phyloP scores from a whole-genome alignment of 2,797 vertebrate species.

The Enteromius argenteus region DNA sequence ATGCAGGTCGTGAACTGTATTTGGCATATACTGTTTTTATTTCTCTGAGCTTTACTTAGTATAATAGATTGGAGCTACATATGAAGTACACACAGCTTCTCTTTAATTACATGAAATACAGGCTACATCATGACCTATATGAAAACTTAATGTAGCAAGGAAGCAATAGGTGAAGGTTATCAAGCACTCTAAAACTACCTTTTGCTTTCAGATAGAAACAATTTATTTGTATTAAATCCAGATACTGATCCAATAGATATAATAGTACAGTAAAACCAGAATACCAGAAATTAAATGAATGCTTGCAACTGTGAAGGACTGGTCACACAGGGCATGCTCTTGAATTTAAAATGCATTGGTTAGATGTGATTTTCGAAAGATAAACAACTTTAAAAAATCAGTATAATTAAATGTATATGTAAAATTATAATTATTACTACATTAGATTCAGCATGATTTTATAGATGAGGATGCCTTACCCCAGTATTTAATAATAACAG shows the following conservation, averaged over 20 bases:
- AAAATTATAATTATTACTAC: not conserved
- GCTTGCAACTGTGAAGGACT: not conserved
- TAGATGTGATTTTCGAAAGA: not conserved
- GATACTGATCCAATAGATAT: not conserved
- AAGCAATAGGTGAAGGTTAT: not conserved
- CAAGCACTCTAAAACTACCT: not conserved
- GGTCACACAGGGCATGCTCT: not conserved
- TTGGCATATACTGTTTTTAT: not conserved
- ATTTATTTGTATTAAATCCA: not conserved
- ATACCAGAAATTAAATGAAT: constrained; percentile 2
- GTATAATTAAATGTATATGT: not conserved
- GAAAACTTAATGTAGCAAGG: not conserved
- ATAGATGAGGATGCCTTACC: not conserved
- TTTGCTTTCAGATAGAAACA: not conserved
- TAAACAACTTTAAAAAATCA: not conserved
- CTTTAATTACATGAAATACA: not conserved
- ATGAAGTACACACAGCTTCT: not conserved
- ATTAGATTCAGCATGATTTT: not conserved
- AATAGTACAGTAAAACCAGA: not conserved
- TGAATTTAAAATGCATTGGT: not conserved
- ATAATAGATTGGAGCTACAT: not conserved
- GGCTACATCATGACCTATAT: not conserved
- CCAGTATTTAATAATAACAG: not conserved
- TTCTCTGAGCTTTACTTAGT: not conserved
- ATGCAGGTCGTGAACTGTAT: not conserved